Conservation (phyloP, 2,113 vertebrate genomes). For the Eptesicus fuscus region DNA sequence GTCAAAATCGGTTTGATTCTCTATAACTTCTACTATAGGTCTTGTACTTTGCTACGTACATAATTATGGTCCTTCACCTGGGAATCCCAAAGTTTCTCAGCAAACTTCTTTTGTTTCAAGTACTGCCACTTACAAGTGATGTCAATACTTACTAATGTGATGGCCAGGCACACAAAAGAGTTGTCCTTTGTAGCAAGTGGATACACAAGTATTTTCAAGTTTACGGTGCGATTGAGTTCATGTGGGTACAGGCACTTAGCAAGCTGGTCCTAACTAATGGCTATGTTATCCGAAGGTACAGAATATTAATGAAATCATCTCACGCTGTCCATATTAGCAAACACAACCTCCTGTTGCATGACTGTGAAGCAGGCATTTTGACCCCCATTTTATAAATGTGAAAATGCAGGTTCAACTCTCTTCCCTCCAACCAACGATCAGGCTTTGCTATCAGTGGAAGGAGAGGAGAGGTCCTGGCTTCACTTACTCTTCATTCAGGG, state of each 20-base stretch:
- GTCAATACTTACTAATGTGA: neutral
- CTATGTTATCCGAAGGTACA: too few species aligned
- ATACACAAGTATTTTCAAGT: neutral
- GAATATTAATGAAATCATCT: neutral
- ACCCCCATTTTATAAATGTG: neutral
- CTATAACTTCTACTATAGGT: neutral
- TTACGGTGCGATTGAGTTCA: neutral
- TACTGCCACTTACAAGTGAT: neutral
- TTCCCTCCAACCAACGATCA: neutral
- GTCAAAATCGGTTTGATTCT: neutral
- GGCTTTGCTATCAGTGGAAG: neutral
- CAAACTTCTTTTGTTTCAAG: neutral
- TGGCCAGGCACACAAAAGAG: neutral
- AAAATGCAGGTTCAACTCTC: neutral
- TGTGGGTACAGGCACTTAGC: neutral
- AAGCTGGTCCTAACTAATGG: neutral
- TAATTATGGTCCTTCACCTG: neutral
- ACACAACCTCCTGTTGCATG: neutral
- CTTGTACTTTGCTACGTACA: neutral
- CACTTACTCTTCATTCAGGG: constrained; percentile 97
- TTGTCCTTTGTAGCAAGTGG: neutral
- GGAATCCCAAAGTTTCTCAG: neutral
- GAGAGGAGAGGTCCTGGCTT: neutral
- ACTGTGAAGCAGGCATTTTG: neutral
- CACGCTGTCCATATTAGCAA: neutral